These are phyloP conservation scores for Allolobophora icterica DNA, from an alignment of 2,888 invertebrate genomes.

Conservation along the genomic window DNA sequence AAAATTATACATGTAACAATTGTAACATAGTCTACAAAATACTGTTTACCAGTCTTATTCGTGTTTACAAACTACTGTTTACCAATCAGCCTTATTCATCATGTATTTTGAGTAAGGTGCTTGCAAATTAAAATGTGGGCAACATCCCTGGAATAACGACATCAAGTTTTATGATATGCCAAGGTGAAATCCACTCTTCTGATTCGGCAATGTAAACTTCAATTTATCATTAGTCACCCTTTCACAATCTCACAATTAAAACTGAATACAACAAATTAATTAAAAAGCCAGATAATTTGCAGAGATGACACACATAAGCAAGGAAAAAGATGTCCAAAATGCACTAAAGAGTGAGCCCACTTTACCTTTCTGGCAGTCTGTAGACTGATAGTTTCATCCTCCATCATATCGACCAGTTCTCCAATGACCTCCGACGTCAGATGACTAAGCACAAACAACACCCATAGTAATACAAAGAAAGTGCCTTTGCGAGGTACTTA, in stretches of 20 bases:
- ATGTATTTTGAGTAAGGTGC: background rate
- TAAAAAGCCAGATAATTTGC: background rate
- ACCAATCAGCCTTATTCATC: background rate
- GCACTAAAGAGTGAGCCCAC: background rate
- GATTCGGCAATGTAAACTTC: no score
- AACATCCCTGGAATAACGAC: background rate
- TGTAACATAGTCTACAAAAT: background rate
- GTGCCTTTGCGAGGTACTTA: background rate
- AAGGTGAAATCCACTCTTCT: background rate
- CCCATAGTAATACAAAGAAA: background rate
- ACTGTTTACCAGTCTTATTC: background rate
- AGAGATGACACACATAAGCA: background rate
- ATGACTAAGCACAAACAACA: conserved; percentile 22
- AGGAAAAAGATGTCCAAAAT: background rate
- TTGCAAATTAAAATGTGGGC: background rate
- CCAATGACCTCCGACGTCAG: conserved; percentile 23
- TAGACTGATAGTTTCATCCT: conserved; percentile 31
- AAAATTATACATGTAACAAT: background rate
- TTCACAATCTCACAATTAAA: background rate
- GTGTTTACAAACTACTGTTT: no score
- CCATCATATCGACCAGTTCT: conserved; percentile 37
- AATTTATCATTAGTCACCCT: background rate
- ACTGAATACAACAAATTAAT: background rate
- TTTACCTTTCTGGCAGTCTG: conserved; percentile 38
- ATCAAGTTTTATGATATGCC: background rate